Percentiles rank a stretch among this genome's conserved stretches.
phyloP scores from a whole-genome alignment of 2,888 invertebrate species.

The Physocephala rufipes region DNA sequence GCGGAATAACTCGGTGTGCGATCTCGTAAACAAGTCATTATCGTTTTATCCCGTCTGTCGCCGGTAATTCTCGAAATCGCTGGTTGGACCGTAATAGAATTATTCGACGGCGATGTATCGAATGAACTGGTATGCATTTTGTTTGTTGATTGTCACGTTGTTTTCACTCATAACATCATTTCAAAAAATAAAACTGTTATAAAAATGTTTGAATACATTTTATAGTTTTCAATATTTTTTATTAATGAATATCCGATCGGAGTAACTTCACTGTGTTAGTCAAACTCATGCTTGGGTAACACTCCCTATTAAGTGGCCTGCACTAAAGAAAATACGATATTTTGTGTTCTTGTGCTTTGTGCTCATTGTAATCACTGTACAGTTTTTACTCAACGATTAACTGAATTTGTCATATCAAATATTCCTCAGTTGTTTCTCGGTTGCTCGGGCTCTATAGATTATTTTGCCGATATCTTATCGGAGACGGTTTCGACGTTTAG shows the following conservation, averaged over 20 bases:
- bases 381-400: background rate
- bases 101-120: slow-evolving; percentile 40
- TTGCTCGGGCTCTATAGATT: background rate
- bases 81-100: slow-evolving; percentile 46
- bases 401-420: background rate
- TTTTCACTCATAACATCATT: background rate
- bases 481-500: background rate
- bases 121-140: slow-evolving; percentile 4
- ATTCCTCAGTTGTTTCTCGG: background rate
- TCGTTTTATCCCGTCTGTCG: slow-evolving; percentile 55
- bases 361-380: background rate
- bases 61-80: slow-evolving; percentile 47
- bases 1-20: slow-evolving; percentile 53
- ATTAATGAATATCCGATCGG: background rate
- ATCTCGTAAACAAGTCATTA: slow-evolving; percentile 63
- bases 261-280: background rate
- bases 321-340: background rate
- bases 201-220: no score
- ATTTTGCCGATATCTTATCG: slow-evolving; percentile 26
- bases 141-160: no score
- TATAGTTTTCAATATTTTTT: no score
- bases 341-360: no score
- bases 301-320: background rate
- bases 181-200: no score
- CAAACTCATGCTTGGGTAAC: background rate